phyloP scores from a whole-genome alignment of 2,113 vertebrate species.

The Tretioscincus oriximinensis region DNA sequence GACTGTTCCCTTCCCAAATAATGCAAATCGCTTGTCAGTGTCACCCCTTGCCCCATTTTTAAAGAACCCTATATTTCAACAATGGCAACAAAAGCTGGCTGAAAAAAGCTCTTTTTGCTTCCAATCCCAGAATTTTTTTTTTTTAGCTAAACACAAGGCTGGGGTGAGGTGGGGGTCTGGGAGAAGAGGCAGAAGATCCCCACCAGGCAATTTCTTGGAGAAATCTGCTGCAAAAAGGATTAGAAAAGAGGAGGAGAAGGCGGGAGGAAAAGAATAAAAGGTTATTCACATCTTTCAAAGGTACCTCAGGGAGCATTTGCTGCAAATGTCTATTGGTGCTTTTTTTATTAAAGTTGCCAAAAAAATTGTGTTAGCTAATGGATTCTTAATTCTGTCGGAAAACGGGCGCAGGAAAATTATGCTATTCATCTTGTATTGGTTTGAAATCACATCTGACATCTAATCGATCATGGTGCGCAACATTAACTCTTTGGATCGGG shows the following conservation, averaged over 20 bases:
- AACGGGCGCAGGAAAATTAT: constrained; percentile 80
- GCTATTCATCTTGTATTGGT: constrained; percentile 85
- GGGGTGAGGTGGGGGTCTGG: neutral
- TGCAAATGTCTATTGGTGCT: constrained; percentile 61
- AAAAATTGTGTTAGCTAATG: constrained; percentile 83
- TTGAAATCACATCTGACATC: constrained; percentile 84
- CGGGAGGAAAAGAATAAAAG: neutral
- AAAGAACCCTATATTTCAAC: neutral
- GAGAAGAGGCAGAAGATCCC: neutral
- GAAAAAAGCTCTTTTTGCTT: too few relatives aligned
- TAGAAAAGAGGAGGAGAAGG: constrained; percentile 2
- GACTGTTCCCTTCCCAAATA: neutral
- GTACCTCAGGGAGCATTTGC: constrained; percentile 68
- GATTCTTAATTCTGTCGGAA: constrained; percentile 83
- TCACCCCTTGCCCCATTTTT: neutral
- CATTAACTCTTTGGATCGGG: constrained; percentile 88
- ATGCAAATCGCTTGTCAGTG: neutral
- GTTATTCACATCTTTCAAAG: neutral
- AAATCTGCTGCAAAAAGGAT: constrained; percentile 22
- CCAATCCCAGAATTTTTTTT: too few relatives aligned
- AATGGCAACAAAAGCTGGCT: neutral
- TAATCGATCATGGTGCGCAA: constrained; percentile 86
- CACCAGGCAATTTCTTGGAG: constrained; percentile 8
- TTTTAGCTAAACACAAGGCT: neutral
- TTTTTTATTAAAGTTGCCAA: constrained; percentile 81